phyloP scores from a whole-genome alignment of 2,113 vertebrate species.

The Bos indicus region DNA sequence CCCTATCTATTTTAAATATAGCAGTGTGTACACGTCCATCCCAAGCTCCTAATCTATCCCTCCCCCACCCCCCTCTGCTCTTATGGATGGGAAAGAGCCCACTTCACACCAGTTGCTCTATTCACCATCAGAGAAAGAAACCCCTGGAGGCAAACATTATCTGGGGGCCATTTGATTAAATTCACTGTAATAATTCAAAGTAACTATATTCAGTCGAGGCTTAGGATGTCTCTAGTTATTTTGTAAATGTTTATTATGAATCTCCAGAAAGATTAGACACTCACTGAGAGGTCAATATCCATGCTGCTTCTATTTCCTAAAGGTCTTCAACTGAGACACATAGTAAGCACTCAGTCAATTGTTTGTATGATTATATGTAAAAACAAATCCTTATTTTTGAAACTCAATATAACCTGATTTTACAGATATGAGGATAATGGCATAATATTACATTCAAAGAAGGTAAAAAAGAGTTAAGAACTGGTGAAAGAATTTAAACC shows the following conservation, averaged over 20 bases:
- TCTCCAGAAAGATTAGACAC: background rate
- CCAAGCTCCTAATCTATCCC: background rate
- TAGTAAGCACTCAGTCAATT: background rate
- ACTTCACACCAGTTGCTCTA: background rate
- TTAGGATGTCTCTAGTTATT: background rate
- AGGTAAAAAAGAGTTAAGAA: conserved; percentile 35
- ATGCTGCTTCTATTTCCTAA: background rate
- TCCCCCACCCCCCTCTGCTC: background rate
- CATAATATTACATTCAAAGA: background rate
- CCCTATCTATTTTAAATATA: background rate
- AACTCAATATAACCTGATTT: background rate
- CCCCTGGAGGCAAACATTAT: background rate
- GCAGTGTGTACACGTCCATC: background rate
- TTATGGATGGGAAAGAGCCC: background rate
- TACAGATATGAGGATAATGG: background rate
- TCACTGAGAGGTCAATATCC: background rate
- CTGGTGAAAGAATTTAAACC: conserved; percentile 6
- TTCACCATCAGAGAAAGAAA: background rate
- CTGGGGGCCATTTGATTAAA: background rate
- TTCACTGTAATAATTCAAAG: background rate
- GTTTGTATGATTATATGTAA: conserved; percentile 10
- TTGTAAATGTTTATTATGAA: conserved; percentile 6
- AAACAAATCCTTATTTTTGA: conserved; percentile 35
- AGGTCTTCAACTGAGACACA: background rate
- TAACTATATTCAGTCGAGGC: background rate